These are phyloP conservation scores for Brachylomia viminalis DNA, from an alignment of 2,888 invertebrate genomes.

Conservation along the genomic window DNA sequence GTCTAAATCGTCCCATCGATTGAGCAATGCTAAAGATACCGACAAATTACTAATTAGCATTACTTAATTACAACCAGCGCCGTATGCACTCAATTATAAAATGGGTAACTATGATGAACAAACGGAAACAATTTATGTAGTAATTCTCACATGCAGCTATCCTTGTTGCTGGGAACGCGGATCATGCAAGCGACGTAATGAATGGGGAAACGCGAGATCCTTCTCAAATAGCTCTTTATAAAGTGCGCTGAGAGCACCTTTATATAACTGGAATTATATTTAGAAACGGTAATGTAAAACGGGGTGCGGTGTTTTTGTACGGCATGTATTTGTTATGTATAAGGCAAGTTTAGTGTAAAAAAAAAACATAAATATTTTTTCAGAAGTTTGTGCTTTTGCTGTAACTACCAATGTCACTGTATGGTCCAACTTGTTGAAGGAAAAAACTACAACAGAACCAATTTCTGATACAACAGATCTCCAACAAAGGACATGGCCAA, in stretches of 20 bases:
- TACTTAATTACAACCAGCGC: neutral
- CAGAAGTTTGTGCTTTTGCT: neutral
- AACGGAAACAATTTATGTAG: neutral
- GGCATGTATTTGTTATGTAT: neutral
- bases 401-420: neutral
- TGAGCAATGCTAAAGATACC: neutral
- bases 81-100: neutral
- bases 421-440: neutral
- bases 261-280: slow-evolving; percentile 24
- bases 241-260: slow-evolving; percentile 24
- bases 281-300: neutral
- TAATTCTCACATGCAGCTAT: slow-evolving; percentile 4
- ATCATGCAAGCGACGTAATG: slow-evolving; percentile 49
- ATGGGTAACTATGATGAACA: neutral
- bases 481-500: too few species aligned
- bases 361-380: neutral
- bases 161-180: slow-evolving; percentile 20
- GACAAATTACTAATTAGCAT: neutral
- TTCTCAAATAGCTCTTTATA: slow-evolving; percentile 53
- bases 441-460: neutral
- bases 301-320: neutral
- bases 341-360: too few species aligned
- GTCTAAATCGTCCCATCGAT: neutral
- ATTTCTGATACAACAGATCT: neutral
- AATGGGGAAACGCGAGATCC: slow-evolving; percentile 54